These are phyloP conservation scores for Pseudomyrmex flavicornis DNA, from an alignment of 1,140 invertebrate genomes.

Conservation along the genomic window DNA sequence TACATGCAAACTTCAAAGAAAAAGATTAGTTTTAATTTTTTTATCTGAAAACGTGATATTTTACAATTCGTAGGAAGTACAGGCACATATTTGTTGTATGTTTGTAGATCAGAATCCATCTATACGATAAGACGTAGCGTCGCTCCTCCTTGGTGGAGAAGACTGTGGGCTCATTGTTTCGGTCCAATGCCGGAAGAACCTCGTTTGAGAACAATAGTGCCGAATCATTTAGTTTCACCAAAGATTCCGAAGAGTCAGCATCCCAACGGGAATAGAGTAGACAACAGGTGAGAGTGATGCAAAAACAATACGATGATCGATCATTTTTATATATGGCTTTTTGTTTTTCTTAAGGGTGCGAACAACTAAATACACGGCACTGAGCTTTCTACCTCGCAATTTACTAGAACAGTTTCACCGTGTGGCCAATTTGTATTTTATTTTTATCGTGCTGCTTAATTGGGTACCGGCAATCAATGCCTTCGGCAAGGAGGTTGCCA, in stretches of 20 bases:
- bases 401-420: conserved; percentile 98
- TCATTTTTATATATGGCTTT: neutral
- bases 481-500: conserved; percentile 98
- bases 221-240: conserved; percentile 93
- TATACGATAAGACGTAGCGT: conserved; percentile 92
- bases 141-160: conserved; percentile 89
- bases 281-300: conserved; percentile 87
- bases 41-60: too few species aligned
- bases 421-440: conserved; percentile 99
- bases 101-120: conserved; percentile 91
- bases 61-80: neutral
- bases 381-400: conserved; percentile 98
- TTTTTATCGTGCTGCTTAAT: conserved; percentile 97
- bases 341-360: conserved; percentile 87
- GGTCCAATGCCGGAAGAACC: conserved; percentile 88
- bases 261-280: conserved; percentile 92
- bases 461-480: conserved; percentile 97
- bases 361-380: conserved; percentile 97
- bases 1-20: too few species aligned
- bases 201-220: conserved; percentile 90
- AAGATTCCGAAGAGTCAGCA: conserved; percentile 91
- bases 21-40: too few species aligned
- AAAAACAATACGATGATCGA: neutral
- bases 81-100: too few species aligned
- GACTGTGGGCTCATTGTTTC: conserved; percentile 86